Percentiles rank a stretch among this genome's conserved stretches.
Conservation (phyloP, 1,140 invertebrate genomes). For the Periplaneta americana region DNA sequence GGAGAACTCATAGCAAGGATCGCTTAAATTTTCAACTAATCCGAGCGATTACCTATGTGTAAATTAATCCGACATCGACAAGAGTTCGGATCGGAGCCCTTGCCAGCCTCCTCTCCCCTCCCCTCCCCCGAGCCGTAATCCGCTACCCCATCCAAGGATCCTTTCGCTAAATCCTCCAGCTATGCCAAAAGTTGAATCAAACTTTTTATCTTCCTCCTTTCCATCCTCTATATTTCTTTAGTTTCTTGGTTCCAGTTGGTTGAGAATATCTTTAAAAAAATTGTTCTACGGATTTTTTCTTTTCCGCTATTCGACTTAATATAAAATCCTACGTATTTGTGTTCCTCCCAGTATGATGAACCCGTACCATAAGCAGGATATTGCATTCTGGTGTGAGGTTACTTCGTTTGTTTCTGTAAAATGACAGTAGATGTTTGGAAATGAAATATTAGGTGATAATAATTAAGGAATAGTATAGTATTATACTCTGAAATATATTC, state of each 20-base stretch:
- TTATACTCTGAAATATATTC: too few relatives aligned
- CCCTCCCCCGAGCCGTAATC: not conserved
- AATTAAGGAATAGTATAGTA: too few relatives aligned
- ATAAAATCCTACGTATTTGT: not conserved
- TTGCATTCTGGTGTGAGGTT: not conserved
- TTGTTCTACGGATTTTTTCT: not conserved
- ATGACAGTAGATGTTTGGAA: too few relatives aligned
- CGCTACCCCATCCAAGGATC: not conserved
- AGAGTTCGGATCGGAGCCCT: too few relatives aligned
- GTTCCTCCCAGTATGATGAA: not conserved
- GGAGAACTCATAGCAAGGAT: not conserved
- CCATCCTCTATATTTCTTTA: not conserved
- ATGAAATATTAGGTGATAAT: too few relatives aligned
- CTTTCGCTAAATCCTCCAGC: not conserved
- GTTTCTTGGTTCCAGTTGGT: not conserved
- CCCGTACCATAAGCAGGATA: not conserved
- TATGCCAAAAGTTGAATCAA: not conserved
- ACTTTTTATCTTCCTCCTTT: not conserved
- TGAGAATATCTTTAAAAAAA: not conserved
- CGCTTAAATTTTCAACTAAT: not conserved
- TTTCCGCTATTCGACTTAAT: not conserved
- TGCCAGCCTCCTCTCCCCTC: not conserved
- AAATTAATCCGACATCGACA: not conserved
- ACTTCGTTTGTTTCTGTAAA: too few relatives aligned
- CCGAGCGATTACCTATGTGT: not conserved